phyloP scores from a whole-genome alignment of 2,888 invertebrate species.

The Cenopis cana region DNA sequence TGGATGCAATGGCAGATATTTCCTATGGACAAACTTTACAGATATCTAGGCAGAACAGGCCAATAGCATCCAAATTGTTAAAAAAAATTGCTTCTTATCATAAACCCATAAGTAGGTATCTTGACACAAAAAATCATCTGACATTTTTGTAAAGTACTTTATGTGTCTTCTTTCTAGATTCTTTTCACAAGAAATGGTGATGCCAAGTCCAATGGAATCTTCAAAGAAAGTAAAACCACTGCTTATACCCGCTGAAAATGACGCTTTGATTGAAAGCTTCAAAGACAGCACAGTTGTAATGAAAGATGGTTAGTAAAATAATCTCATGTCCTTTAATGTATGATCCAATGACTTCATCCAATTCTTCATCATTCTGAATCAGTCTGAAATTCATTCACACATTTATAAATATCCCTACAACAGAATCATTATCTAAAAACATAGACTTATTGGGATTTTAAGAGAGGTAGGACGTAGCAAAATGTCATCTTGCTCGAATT shows the following conservation, averaged over 20 bases:
- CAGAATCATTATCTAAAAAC: not conserved
- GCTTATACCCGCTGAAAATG: conserved; percentile 57
- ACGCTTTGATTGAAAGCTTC: conserved; percentile 60
- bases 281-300: conserved; percentile 58
- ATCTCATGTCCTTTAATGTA: not conserved
- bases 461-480: too few relatives aligned
- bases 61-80: too few relatives aligned
- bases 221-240: conserved; percentile 75
- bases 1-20: too few relatives aligned
- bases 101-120: too few relatives aligned
- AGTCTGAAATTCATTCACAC: not conserved
- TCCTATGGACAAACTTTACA: too few relatives aligned
- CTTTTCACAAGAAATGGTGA: conserved; percentile 84
- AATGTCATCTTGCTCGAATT: too few relatives aligned
- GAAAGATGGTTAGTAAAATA: conserved; percentile 67
- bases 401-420: not conserved
- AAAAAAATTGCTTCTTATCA: too few relatives aligned
- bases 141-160: not conserved
- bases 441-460: too few relatives aligned
- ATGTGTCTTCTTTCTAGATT: conserved; percentile 64
- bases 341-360: too few relatives aligned
- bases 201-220: conserved; percentile 84
- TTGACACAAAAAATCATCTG: too few relatives aligned
- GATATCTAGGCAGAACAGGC: too few relatives aligned
- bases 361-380: too few relatives aligned